Percentiles rank a stretch among this genome's conserved stretches.
These are phyloP conservation scores for Hirundichthys speculiger DNA, from an alignment of 2,113 vertebrate species.

Conservation along the genomic window DNA sequence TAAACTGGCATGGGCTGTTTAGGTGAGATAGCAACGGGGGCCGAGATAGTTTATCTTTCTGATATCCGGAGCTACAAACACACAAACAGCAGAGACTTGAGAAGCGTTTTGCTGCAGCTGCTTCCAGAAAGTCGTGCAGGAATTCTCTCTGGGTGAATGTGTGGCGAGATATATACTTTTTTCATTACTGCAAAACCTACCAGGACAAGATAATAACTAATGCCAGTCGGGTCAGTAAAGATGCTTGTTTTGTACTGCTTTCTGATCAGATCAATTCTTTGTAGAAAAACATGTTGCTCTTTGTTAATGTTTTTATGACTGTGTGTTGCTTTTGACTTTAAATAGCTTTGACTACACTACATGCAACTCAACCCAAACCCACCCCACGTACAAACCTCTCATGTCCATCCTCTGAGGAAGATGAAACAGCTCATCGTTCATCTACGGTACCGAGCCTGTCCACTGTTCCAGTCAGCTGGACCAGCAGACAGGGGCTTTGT, in stretches of 20 bases:
- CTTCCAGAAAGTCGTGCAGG: conserved; percentile 5
- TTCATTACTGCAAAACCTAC: too few relatives aligned
- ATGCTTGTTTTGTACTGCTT: conserved; percentile 1
- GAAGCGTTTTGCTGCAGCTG: conserved; percentile 32
- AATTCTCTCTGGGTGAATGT: too few relatives aligned
- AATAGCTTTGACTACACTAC: conserved; percentile 51
- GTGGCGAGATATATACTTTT: too few relatives aligned
- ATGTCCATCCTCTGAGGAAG: conserved; percentile 56
- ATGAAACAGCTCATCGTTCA: conserved; percentile 33
- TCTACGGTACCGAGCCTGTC: neutral
- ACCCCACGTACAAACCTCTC: conserved; percentile 76
- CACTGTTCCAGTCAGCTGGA: conserved; percentile 9
- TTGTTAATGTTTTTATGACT: conserved; percentile 19
- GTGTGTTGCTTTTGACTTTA: conserved; percentile 20
- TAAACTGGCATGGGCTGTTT: conserved; percentile 68
- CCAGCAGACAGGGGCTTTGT: conserved; percentile 4
- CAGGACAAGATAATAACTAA: too few relatives aligned
- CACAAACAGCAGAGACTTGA: conserved; percentile 38
- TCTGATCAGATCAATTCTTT: conserved; percentile 17
- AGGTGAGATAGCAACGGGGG: conserved; percentile 63
- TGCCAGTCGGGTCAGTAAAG: too few relatives aligned
- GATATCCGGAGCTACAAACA: conserved; percentile 65
- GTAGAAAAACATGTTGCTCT: conserved; percentile 14
- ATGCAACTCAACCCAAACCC: conserved; percentile 69
- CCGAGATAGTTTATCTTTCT: conserved; percentile 51